phyloP scores from a whole-genome alignment of 1,140 invertebrate genomes.

The Lordiphosa collinella region DNA sequence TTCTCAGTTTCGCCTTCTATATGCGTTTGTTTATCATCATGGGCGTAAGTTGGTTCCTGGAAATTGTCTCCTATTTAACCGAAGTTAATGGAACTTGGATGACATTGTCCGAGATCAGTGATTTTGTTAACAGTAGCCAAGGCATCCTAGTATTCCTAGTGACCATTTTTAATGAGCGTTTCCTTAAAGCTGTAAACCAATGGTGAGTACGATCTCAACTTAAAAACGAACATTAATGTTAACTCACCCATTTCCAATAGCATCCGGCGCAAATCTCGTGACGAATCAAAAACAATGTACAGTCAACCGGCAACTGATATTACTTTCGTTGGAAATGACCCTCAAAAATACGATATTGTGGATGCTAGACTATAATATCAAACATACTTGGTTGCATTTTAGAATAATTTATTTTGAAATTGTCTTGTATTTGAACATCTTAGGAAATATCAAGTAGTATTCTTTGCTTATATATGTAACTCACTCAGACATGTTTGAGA shows the following conservation, averaged over 20 bases:
- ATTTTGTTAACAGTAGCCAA: conserved; percentile 79
- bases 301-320: too few species aligned
- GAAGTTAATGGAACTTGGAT: not conserved
- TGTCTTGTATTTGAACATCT: not conserved
- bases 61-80: conserved; percentile 80
- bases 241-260: too few species aligned
- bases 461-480: conserved; percentile 4
- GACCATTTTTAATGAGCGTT: conserved; percentile 78
- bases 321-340: too few species aligned
- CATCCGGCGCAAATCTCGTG: too few species aligned
- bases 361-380: too few species aligned
- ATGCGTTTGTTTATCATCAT: conserved; percentile 86
- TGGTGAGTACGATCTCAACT: conserved; percentile 23
- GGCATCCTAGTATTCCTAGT: conserved; percentile 82
- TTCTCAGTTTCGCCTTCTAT: conserved; percentile 83
- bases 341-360: too few species aligned
- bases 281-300: too few species aligned
- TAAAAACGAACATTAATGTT: too few species aligned
- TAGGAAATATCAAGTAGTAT: not conserved
- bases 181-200: conserved; percentile 12
- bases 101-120: conserved; percentile 76
- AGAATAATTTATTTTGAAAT: conserved; percentile 6
- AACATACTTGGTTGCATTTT: too few species aligned
- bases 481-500: not conserved
- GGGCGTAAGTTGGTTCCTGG: conserved; percentile 86